Evolutionary conservation across 2,888 invertebrate genomes (phyloP), one percentile per base, ranked within the genome.

Genomic region (Ophion ventricosus): DNA sequence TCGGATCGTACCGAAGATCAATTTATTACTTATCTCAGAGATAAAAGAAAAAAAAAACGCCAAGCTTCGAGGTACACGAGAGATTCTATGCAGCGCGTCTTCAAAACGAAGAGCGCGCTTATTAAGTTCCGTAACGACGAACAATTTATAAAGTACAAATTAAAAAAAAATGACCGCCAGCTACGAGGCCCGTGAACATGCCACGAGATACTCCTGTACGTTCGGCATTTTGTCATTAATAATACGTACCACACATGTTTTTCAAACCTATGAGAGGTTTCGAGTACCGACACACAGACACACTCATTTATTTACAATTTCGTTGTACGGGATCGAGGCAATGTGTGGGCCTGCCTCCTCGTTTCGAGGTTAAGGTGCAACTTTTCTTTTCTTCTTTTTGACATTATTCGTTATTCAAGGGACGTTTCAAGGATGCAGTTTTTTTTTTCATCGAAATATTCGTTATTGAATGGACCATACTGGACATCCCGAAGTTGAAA

Each of bases 11-110:
- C 40, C 70, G 29, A 78, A 77, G 43, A 75, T 81, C 69, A 35
- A 64, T 81, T 80, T 81, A 75, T 75, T 81, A 57, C 54, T 66
- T 56, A 75, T 81, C 59, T 23, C 75, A 84, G 63, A 81, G 81
- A 72, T 69, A 81, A 61, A 40, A 17, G 11, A 49, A 73, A 61
- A 56, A 57, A 57, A 59, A 59, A 56, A 69, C 49, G 49, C 25
- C 29, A 63, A 49, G 49, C 20, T 67, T 69, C 49, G 56, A 70
- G 26, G 54, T 25, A 29, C 72, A 77, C 67, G 29, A 73, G 75
- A 75, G 80, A 80, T 80, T 84, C 57, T n/a, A 69, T 23, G 26
- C 25, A 69, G 76, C 7, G 40, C 75, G 67, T 80, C 66, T 59
- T 67, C 26, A 17, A 56, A 40, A 74, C 77, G 23, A 64, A 77